These are phyloP conservation scores for Lepidurus arcticus DNA, from an alignment of 1,140 invertebrate genomes.

Conservation along the genomic window DNA sequence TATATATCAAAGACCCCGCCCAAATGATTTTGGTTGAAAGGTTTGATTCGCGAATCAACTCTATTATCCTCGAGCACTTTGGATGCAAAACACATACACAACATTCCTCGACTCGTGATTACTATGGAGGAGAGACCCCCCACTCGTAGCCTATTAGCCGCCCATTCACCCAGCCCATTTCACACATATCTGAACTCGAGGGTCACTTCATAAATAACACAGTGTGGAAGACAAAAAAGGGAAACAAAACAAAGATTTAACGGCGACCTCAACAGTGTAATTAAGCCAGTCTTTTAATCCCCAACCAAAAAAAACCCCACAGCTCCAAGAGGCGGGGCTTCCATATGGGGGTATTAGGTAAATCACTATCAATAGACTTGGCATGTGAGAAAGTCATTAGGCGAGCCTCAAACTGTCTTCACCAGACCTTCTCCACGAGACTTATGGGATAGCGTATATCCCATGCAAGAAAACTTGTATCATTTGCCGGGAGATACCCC, in stretches of 20 bases:
- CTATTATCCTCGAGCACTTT: not conserved
- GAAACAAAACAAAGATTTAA: not conserved
- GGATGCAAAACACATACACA: constrained; percentile 5
- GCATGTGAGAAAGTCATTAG: constrained; percentile 18
- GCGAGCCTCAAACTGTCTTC: constrained; percentile 18
- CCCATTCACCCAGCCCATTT: constrained; percentile 14
- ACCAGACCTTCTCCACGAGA: not conserved
- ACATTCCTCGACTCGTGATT: not conserved
- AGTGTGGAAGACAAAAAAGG: not conserved
- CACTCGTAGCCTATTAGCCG: constrained; percentile 15
- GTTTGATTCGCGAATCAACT: not conserved
- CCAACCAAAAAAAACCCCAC: not conserved
- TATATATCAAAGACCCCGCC: not conserved
- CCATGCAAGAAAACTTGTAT: constrained; percentile 8
- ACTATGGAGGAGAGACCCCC: not conserved
- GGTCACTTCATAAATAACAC: not conserved
- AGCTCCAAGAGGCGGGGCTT: not conserved
- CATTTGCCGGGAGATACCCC: not conserved
- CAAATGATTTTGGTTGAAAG: not conserved
- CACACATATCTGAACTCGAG: not conserved
- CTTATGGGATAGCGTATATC: constrained; percentile 1
- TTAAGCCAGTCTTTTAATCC: not conserved
- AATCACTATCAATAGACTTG: constrained; percentile 10
- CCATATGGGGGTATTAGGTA: not conserved
- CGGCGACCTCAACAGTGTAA: not conserved